Percentiles rank a stretch among this genome's conserved stretches.
Conservation (phyloP, 2,797 vertebrate species). For the Silurus lanzhouensis region DNA sequence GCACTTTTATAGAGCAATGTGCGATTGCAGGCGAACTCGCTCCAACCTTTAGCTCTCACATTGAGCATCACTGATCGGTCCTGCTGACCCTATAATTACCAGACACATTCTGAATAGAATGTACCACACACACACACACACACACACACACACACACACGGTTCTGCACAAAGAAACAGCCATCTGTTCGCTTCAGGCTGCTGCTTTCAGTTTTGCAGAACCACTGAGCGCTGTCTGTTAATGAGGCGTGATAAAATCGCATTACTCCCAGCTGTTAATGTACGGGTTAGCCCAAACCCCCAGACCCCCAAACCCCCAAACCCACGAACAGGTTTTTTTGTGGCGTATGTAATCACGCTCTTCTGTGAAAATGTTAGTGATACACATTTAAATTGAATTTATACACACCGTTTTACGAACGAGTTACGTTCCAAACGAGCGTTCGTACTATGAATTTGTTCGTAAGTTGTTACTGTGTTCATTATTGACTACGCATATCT, state of each 20-base stretch:
- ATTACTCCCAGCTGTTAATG: neutral
- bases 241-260: conserved; percentile 11
- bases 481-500: too few species aligned
- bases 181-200: conserved; percentile 34
- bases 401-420: too few species aligned
- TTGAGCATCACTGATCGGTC: conserved; percentile 24
- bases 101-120: conserved; percentile 20
- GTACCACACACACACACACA: neutral
- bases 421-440: too few species aligned
- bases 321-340: neutral
- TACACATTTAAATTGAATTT: too few species aligned
- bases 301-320: too few species aligned
- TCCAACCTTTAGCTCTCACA: conserved; percentile 29
- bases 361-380: neutral
- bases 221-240: neutral
- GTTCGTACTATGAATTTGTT: too few species aligned
- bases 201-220: conserved; percentile 6
- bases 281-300: neutral
- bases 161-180: conserved; percentile 29
- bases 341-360: neutral
- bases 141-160: neutral
- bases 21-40: neutral
- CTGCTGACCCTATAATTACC: conserved; percentile 42
- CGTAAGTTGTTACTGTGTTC: too few species aligned
- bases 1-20: neutral